Evolutionary conservation across 2,888 invertebrate genomes (phyloP), one percentile per base, ranked within the genome.

Genomic region (Epinotia ramella): DNA sequence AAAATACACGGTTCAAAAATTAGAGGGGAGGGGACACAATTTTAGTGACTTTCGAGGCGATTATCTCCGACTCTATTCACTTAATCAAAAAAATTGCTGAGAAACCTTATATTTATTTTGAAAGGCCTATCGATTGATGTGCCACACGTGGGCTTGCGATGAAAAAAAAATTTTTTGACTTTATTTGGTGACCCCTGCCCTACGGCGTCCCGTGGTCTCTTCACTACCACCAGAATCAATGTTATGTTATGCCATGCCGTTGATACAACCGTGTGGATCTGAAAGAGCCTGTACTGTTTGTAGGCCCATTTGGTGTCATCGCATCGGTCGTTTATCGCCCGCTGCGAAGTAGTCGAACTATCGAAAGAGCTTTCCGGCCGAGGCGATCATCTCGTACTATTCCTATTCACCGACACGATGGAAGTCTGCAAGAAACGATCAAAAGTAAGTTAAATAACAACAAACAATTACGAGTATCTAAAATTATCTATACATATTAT

Each of bases 321-420:
- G 7, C 98, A 99, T 91, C 96, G 99, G 72, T 97, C 96, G 83
- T 98, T 99, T 88, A 96, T 99, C 76, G 96, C 97, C 44, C 97
- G 97, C 84, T 97, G 98, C 84, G 98, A 99, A 88, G 98, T 98
- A 71, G 96, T 97, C 78, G 98, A 99, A 90, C 93, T 99, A 49
- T 96, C 97, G 78, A 97, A 98, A 84, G 96, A 96, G 72, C 92
- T 98, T 67, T 97, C 97, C 79, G 97, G 98, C 18, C 96, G 98
- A 81, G 99, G 99, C 70, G 97, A 97, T 89, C 96, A 96, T 80
- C 95, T 99, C 78, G 96, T 98, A 80, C 93, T 99, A 80, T 99
- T 99, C 90, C 95, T 99, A 44, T 99, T 99, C 92, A 98, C 98
- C 57, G 99, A 99, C 93, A 97, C 97, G 77, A 95, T 99, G 88